A percentile compares a stretch with the other conserved stretches of the same genome.
Evolutionary conservation across 2,113 vertebrate species (phyloP).

Genomic region (Cyanoderma ruficeps): DNA sequence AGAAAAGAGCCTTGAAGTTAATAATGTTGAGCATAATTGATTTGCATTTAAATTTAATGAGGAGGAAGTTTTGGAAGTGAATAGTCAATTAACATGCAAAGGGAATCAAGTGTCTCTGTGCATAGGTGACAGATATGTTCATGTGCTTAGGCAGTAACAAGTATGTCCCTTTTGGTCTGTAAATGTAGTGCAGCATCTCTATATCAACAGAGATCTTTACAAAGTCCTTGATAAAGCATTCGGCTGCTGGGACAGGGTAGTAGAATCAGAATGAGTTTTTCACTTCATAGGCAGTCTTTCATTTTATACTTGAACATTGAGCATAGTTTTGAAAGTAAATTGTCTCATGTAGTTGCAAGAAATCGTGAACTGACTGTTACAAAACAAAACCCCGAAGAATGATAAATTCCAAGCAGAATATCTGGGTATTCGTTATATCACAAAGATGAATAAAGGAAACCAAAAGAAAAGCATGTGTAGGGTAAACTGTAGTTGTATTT

Average conservation of each 20-base stretch:
- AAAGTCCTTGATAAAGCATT: neutral
- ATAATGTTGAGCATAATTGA: neutral
- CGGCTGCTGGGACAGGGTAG: neutral
- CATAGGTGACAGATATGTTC: neutral
- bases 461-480: neutral
- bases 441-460: neutral
- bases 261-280: neutral
- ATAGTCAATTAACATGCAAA: neutral
- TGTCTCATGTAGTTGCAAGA: neutral
- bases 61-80: neutral
- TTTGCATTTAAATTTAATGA: constrained; percentile 6
- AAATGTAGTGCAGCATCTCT: neutral
- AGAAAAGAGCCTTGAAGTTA: neutral
- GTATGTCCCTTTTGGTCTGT: neutral
- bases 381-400: neutral
- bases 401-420: neutral
- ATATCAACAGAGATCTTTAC: neutral
- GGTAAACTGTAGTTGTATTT: neutral
- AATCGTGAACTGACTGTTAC: neutral
- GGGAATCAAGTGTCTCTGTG: neutral
- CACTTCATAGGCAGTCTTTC: neutral
- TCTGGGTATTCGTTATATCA: neutral
- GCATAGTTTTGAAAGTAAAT: neutral
- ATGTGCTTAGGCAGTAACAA: neutral
- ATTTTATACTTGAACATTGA: neutral